phyloP scores from a whole-genome alignment of 2,888 invertebrate genomes.

The Proisotoma minuta region DNA sequence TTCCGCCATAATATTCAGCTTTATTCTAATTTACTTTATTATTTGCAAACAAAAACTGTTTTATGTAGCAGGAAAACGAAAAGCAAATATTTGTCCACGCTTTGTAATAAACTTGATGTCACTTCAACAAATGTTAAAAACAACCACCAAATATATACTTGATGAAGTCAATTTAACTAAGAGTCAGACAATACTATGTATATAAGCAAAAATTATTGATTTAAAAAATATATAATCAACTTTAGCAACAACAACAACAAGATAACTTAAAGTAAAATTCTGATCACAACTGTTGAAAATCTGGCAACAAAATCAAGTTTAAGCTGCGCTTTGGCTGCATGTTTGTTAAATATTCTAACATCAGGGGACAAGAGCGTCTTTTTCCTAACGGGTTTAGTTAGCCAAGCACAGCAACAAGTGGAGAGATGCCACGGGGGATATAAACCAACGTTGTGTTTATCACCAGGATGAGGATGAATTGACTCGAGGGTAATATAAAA shows the following conservation, averaged over 20 bases:
- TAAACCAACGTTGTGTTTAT: no score
- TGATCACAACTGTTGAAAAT: background rate
- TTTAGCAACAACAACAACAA: no score
- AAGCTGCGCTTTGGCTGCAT: background rate
- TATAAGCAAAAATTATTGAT: no score
- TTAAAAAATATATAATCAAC: no score
- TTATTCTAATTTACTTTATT: background rate
- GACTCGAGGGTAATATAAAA: background rate
- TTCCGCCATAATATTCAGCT: background rate
- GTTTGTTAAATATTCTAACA: background rate
- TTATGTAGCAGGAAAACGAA: conserved; percentile 3
- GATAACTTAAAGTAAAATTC: background rate
- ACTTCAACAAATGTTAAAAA: no score
- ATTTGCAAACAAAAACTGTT: background rate
- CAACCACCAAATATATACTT: no score
- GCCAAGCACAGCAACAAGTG: conserved; percentile 4
- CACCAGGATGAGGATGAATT: conserved; percentile 2
- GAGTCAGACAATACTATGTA: no score
- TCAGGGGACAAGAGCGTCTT: conserved; percentile 6
- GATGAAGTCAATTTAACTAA: no score
- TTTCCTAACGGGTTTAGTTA: conserved; percentile 8
- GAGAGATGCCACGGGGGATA: conserved; percentile 2
- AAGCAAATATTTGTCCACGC: no score
- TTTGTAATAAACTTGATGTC: no score
- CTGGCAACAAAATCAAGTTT: background rate